Evolutionary conservation across 1,140 invertebrate species (phyloP), one percentile per base, ranked within the genome.

Genomic region (Goniozus legneri): DNA sequence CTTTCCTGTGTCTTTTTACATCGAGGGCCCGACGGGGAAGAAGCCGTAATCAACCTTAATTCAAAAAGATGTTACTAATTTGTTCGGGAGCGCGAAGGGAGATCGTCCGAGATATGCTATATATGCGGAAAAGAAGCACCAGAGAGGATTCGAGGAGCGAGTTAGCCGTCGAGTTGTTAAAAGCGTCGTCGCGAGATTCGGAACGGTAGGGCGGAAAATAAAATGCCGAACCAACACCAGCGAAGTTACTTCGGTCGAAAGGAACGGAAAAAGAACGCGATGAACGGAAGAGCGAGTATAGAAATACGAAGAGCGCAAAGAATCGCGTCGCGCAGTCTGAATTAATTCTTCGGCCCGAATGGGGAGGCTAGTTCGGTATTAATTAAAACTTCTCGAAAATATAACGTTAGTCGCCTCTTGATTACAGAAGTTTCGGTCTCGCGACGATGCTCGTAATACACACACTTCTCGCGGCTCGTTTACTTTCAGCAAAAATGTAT

Each of bases 381-480:
- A 64, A 64, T 64, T 64, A 64, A 64, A 64, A 64, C 51, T 64
- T 61, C 22, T n/a, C 43, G 36, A 50, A 60, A 64, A 53, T 40
- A 41, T 44, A 50, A 55, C 41, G 52, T 39, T 41, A 34, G 47
- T 36, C 44, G 35, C 49, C 42, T 15, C 39, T 53, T 58, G 52
- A 60, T 56, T 54, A 56, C n/a, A n/a, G n/a, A n/a, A n/a, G n/a
- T n/a, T n/a, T n/a, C n/a, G n/a, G n/a, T n/a, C n/a, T n/a, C n/a
- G n/a, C n/a, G n/a, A n/a, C n/a, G n/a, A n/a, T n/a, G n/a, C n/a
- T n/a, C n/a, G n/a, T n/a, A n/a, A n/a, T n/a, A n/a, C n/a, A n/a
- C n/a, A n/a, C n/a, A n/a, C n/a, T n/a, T n/a, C n/a, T n/a, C n/a
- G n/a, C n/a, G n/a, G n/a, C n/a, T n/a, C n/a, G n/a, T n/a, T n/a